phyloP scores from a whole-genome alignment of 2,888 invertebrate genomes.

The Xestia rhomboidea region DNA sequence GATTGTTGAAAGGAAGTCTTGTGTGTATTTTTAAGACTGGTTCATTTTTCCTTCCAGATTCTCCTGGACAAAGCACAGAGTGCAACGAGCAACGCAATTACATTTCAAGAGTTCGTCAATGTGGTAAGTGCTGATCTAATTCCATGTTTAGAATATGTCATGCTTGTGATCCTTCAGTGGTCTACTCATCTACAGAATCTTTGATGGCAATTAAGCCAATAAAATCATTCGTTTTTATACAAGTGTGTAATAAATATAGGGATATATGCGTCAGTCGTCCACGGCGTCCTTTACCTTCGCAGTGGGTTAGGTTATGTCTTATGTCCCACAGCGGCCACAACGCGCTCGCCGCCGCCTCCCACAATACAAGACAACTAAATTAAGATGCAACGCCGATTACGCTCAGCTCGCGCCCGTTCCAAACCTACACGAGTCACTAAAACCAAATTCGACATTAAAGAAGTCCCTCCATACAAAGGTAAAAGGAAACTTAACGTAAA shows the following conservation, averaged over 20 bases:
- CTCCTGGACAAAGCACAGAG: conserved; percentile 93
- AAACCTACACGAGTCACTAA: conserved; percentile 74
- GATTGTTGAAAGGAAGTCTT: neutral
- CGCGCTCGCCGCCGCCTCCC: conserved; percentile 77
- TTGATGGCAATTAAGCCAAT: conserved; percentile 74
- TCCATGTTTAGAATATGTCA: neutral
- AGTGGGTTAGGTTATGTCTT: conserved; percentile 82
- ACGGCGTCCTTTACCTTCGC: conserved; percentile 77
- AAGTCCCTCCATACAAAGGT: conserved; percentile 64
- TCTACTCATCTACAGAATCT: conserved; percentile 40
- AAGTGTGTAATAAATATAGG: conserved; percentile 77
- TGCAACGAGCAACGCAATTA: conserved; percentile 94
- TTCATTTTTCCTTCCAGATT: conserved; percentile 81
- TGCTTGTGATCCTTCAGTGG: conserved; percentile 25
- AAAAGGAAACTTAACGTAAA: conserved; percentile 76
- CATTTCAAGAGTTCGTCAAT: conserved; percentile 98
- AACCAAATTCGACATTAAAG: conserved; percentile 60
- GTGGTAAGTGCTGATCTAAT: conserved; percentile 92
- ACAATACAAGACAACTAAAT: conserved; percentile 90
- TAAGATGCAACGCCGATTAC: conserved; percentile 90
- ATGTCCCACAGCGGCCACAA: conserved; percentile 72
- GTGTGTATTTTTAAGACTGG: neutral
- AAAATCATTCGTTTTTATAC: conserved; percentile 73
- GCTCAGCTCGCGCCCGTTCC: conserved; percentile 76
- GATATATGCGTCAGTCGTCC: conserved; percentile 74